Evolutionary conservation across 2,113 vertebrate species (phyloP), one percentile per base, ranked within the genome.

Genomic region (Ginglymostoma cirratum): DNA sequence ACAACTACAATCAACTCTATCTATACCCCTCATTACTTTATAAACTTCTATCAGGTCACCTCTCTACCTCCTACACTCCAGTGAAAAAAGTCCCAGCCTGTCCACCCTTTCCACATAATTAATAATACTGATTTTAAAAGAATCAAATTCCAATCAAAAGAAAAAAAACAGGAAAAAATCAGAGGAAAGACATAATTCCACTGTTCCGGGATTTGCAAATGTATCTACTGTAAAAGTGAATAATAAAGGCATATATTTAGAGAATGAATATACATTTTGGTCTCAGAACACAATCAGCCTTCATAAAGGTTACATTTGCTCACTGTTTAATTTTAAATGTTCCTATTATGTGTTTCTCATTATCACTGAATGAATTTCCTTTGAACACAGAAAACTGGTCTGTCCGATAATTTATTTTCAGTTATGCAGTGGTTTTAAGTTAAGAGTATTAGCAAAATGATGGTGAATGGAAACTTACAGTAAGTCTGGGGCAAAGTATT

Each of bases 301-400:
- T 61, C 48, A 61, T 52, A 61, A 90, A 90, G 86, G 38, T 69
- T 30, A 70, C 93, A 10, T 94, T 94, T 70, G 42, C 27, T 94
- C 93, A 0, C 21, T 19, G 27, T 48, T 94, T 48, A 94, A 94
- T 69, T 70, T 94, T 66, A 70, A 69, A 48, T 48, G 42, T 42
- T 24, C 27, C 67, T 94, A 45, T 48, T 45, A 45, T 70, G 15
- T 42, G 21, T 69, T 69, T 70, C 93, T 61, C 48, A 21, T 94
- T 94, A 70, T 67, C 93, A 45, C 67, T 45, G 30, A 94, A 94
- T 94, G 42, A 94, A 90, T 61, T 45, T 45, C 8, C 69, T 94
- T 94, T 2, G 23, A 70, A 45, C 66, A 69, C n/a, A 27, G 38
- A 94, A 94, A 45, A 94, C 48, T 94, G 61, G n/a, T 92, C 52